Percentiles rank a stretch among this genome's conserved stretches.
Conservation (phyloP, 2,113 vertebrate species). For the Lethenteron camtschaticum region DNA sequence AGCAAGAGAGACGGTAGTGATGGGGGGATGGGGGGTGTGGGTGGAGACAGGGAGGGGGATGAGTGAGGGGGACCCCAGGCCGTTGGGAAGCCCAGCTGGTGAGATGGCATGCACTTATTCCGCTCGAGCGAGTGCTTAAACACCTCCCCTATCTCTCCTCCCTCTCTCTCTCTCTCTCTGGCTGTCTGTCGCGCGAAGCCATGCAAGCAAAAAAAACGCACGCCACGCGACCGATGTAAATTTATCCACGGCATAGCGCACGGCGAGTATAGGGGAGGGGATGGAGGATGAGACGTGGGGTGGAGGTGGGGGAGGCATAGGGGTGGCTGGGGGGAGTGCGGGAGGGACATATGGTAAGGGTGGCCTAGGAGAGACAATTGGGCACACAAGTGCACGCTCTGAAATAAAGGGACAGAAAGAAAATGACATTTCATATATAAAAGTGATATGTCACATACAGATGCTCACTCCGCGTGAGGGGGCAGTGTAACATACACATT, state of each 20-base stretch:
- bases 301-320: not conserved
- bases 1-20: no score
- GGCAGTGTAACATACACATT: no score
- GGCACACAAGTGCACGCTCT: not conserved
- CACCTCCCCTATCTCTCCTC: constrained; percentile 1
- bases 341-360: not conserved
- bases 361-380: not conserved
- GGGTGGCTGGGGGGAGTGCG: not conserved
- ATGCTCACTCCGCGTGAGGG: no score
- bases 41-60: no score
- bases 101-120: constrained; percentile 2
- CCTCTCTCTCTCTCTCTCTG: not conserved
- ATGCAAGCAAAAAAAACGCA: not conserved
- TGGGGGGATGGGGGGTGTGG: no score
- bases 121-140: constrained; percentile 3
- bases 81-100: constrained; percentile 1
- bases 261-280: not conserved
- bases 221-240: not conserved
- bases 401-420: no score
- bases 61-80: no score
- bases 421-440: no score
- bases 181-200: not conserved
- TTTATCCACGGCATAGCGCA: not conserved
- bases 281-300: not conserved
- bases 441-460: no score